Evolutionary conservation across 1,140 invertebrate genomes (phyloP).

Genomic region (Zaprionus vittiger): DNA sequence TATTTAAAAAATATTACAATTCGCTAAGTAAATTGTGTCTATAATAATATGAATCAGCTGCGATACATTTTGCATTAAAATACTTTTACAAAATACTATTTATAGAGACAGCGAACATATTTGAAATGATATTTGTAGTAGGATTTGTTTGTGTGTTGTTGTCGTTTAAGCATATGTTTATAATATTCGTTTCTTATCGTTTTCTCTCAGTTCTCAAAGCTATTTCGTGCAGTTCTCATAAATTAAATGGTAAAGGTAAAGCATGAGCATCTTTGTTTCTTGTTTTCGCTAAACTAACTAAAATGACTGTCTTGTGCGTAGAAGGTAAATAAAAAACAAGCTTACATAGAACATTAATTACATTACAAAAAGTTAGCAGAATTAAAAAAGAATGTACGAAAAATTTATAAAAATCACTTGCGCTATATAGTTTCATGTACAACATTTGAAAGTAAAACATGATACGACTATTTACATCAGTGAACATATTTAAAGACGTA

Average conservation of each 20-base stretch:
- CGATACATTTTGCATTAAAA: conserved; percentile 70
- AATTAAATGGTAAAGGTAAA: conserved; percentile 62
- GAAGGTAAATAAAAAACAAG: conserved; percentile 43
- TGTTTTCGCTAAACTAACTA: conserved; percentile 63
- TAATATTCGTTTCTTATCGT: conserved; percentile 36
- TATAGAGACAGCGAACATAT: conserved; percentile 69
- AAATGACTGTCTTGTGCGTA: conserved; percentile 79
- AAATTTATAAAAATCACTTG: conserved; percentile 63
- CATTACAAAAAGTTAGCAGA: conserved; percentile 22
- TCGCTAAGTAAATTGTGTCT: conserved; percentile 78
- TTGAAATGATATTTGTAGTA: conserved; percentile 29
- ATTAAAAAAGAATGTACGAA: conserved; percentile 30
- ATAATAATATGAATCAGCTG: conserved; percentile 68
- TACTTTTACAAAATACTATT: conserved; percentile 78
- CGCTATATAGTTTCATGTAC: conserved; percentile 48
- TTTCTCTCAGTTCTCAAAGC: conserved; percentile 62
- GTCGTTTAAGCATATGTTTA: conserved; percentile 20
- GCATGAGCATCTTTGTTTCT: conserved; percentile 72
- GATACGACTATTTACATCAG: conserved; percentile 71
- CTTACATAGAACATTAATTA: conserved; percentile 45
- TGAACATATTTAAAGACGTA: conserved; percentile 75
- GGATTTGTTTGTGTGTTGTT: conserved; percentile 9
- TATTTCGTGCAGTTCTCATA: conserved; percentile 65
- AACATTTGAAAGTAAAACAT: conserved; percentile 64
- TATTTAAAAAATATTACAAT: conserved; percentile 79